Percentiles rank a stretch among this genome's conserved stretches.
phyloP scores from a whole-genome alignment of 2,797 vertebrate species.

The Eidolon dupreanum region DNA sequence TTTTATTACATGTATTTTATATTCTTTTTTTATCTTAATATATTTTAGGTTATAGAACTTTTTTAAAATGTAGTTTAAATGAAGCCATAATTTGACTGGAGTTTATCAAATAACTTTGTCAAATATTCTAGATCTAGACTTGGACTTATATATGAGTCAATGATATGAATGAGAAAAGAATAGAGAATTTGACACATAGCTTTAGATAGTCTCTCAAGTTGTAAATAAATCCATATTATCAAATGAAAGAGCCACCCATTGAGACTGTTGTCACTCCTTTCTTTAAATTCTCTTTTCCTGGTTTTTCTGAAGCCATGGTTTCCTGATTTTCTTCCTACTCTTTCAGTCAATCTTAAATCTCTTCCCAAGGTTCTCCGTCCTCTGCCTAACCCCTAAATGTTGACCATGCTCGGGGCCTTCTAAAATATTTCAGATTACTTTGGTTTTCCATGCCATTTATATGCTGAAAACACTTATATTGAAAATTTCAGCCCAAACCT shows the following conservation, averaged over 20 bases:
- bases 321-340: background rate
- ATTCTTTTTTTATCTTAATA: background rate
- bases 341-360: background rate
- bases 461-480: background rate
- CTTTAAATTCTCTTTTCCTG: background rate
- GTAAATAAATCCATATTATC: background rate
- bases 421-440: background rate
- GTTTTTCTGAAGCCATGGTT: background rate
- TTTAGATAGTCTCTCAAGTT: background rate
- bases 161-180: background rate
- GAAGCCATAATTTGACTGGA: background rate
- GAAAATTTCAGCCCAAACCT: background rate
- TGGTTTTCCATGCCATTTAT: background rate
- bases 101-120: background rate
- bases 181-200: background rate
- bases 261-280: background rate
- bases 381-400: background rate
- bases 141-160: background rate
- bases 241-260: background rate
- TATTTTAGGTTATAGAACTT: background rate
- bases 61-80: background rate
- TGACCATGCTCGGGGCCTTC: background rate
- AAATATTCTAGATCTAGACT: background rate
- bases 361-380: background rate
- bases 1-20: background rate